These are phyloP conservation scores for Apamea epomidion DNA, from an alignment of 2,888 invertebrate species.

Conservation along the genomic window DNA sequence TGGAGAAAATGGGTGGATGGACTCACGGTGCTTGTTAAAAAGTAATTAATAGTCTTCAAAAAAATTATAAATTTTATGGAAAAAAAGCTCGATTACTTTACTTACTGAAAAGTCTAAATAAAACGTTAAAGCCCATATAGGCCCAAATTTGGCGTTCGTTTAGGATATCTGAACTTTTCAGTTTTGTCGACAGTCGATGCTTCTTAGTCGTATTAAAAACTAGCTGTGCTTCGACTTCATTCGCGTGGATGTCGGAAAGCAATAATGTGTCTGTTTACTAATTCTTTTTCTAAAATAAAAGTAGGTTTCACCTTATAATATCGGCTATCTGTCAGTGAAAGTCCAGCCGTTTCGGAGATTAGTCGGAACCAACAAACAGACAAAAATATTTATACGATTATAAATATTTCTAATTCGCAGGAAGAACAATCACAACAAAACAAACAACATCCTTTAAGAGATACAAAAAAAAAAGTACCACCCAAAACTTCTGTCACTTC, in stretches of 20 bases:
- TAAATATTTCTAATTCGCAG: background rate
- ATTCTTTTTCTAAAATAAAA: too few relatives aligned
- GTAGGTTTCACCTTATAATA: too few relatives aligned
- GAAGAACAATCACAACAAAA: background rate
- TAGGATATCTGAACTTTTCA: background rate
- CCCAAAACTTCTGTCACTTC: constrained; percentile 10
- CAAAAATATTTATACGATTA: too few relatives aligned
- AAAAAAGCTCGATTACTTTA: background rate
- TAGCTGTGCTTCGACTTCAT: too few relatives aligned
- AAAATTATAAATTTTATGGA: background rate
- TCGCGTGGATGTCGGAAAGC: too few relatives aligned
- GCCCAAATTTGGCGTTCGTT: background rate
- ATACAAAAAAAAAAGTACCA: background rate
- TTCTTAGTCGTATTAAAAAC: background rate
- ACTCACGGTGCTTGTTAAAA: constrained; percentile 3
- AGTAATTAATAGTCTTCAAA: background rate
- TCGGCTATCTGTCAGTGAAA: too few relatives aligned
- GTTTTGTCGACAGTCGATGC: background rate
- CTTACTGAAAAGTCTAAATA: background rate
- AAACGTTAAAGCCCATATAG: background rate
- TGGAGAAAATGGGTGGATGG: constrained; percentile 7
- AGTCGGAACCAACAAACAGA: too few relatives aligned
- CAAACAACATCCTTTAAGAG: background rate
- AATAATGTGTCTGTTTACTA: too few relatives aligned
- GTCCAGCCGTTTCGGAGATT: too few relatives aligned